Conservation (phyloP, 2,888 invertebrate genomes). For the Pogonocherus hispidulus region DNA sequence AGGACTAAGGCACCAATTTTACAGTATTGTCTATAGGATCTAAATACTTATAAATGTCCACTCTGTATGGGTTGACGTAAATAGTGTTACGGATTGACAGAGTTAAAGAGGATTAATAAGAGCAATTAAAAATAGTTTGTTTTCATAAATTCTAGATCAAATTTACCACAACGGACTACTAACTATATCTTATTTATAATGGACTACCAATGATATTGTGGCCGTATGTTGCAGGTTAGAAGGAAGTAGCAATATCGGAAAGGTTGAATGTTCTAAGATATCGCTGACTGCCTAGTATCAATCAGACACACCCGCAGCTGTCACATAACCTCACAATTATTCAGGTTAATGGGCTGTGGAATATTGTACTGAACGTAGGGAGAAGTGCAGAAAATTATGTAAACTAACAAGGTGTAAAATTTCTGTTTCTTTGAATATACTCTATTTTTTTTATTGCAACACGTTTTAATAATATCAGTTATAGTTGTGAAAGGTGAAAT, state of each 20-base stretch:
- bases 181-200: constrained; percentile 3
- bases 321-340: constrained; percentile 33
- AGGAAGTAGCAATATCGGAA: constrained; percentile 28
- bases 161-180: neutral
- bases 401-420: neutral
- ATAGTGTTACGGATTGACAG: too few species aligned
- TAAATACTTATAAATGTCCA: too few species aligned
- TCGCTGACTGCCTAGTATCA: constrained; percentile 29
- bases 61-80: too few species aligned
- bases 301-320: constrained; percentile 32
- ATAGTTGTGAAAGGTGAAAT: neutral
- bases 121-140: too few species aligned
- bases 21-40: too few species aligned
- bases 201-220: constrained; percentile 5
- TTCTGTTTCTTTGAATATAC: neutral
- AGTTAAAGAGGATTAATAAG: too few species aligned
- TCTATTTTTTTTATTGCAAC: neutral
- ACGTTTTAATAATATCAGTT: neutral
- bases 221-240: constrained; percentile 19
- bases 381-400: constrained; percentile 3
- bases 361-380: constrained; percentile 20
- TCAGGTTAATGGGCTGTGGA: constrained; percentile 34
- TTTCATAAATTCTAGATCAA: constrained; percentile 9
- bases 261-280: constrained; percentile 28
- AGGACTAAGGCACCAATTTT: too few species aligned